Evolutionary conservation across 2,113 vertebrate genomes (phyloP), one percentile per base, ranked within the genome.

Genomic region (Brachypteracias leptosomus): DNA sequence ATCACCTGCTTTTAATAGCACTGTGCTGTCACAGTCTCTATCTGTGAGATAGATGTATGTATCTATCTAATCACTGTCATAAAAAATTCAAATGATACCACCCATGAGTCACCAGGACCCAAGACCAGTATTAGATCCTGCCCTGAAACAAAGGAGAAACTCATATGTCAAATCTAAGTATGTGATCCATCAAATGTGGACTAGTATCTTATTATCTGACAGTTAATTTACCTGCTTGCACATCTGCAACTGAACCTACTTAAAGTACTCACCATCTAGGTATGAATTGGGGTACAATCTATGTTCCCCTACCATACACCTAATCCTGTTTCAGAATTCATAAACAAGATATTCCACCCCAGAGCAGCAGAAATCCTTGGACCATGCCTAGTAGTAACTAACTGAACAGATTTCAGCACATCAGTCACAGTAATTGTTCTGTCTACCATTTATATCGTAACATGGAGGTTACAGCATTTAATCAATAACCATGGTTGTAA

Each of bases 221-320:
- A 36, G 26, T 54, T 78, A 33, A 66, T 71, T 77, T 62, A 44
- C 8, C 3, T 88, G 55, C 13, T 75, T 58, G 19, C 25, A 26
- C 9, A 54, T 59, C 52, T 88, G 46, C 26, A 85, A 10, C 15
- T 66, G 31, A 90, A 83, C 28, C 25, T 19, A 25, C 19, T 51
- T 13, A 17, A 75, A 82, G 25, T 75, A 16, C 9, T 59, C 21
- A 16, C 38, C 3, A 2, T 57, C 24, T 63, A 49, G 51, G 46
- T 52, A 33, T 65, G 59, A 26, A 36, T 17, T 18, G 57, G 21
- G 12, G 22, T 24, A 65, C 29, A 13, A 61, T 51, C 25, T 84
- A 0, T 52, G 38, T 42, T 19, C 10, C 7, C 29, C 46, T 52
- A 6, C 28, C 3, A 2, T n/a, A 49, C 47, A 57, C 17, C 11